A percentile compares a stretch with the other conserved stretches of the same genome.
Conservation (phyloP, 2,113 vertebrate genomes). For the Mus pahari region DNA sequence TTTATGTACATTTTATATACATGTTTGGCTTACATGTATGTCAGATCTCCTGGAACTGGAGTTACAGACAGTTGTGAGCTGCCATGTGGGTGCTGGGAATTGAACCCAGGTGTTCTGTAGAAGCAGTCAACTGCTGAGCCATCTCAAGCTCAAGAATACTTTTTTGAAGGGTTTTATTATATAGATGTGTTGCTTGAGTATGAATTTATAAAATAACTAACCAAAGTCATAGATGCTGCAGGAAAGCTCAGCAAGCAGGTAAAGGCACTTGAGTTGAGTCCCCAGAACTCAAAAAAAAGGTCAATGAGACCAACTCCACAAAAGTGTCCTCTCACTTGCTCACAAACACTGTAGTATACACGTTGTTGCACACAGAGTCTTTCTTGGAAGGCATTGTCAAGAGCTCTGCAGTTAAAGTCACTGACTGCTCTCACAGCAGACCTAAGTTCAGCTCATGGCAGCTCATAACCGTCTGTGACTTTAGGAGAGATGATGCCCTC, state of each 20-base stretch:
- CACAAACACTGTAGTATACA: background rate
- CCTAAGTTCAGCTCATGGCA: background rate
- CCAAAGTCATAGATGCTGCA: background rate
- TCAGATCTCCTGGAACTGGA: too few relatives aligned
- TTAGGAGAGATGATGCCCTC: background rate
- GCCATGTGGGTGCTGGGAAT: too few relatives aligned
- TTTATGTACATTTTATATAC: too few relatives aligned
- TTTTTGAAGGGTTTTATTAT: conserved; percentile 14
- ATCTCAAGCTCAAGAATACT: too few relatives aligned
- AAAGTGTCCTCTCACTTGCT: background rate
- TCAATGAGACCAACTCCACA: background rate
- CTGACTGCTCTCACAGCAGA: background rate
- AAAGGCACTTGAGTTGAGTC: background rate
- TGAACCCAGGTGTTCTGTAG: too few relatives aligned
- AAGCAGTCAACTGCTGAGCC: too few relatives aligned
- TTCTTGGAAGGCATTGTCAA: background rate
- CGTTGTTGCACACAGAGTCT: background rate
- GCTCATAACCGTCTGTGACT: background rate
- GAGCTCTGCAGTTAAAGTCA: background rate
- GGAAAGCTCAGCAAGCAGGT: background rate
- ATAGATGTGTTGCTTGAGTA: background rate
- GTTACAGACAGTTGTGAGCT: too few relatives aligned
- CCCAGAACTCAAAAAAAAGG: background rate
- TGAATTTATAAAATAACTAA: background rate
- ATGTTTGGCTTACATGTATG: too few relatives aligned